phyloP scores from a whole-genome alignment of 2,888 invertebrate genomes.

The Gibbula magus region DNA sequence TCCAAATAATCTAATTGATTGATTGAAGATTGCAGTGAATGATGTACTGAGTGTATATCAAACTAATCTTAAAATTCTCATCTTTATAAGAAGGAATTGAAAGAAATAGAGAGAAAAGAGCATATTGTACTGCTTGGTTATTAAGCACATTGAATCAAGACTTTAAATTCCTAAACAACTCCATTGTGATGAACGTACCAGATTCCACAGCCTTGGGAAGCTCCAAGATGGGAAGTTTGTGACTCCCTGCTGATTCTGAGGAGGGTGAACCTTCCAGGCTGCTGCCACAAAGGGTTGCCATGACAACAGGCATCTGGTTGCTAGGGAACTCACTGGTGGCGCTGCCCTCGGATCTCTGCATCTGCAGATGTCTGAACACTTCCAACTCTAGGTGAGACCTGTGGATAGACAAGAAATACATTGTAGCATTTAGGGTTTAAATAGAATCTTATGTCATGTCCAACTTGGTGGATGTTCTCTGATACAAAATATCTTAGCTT shows the following conservation, averaged over 20 bases:
- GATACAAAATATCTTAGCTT: too few relatives aligned
- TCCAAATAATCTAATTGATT: too few relatives aligned
- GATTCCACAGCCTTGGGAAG: background rate
- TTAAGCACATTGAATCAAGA: too few relatives aligned
- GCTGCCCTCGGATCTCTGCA: slow-evolving; percentile 61
- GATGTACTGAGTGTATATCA: too few relatives aligned
- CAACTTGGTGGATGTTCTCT: background rate
- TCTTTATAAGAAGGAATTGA: too few relatives aligned
- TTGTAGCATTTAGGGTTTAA: background rate
- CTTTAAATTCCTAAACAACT: background rate
- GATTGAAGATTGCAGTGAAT: too few relatives aligned
- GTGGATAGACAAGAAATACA: background rate
- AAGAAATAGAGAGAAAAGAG: too few relatives aligned
- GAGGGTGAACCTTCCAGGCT: slow-evolving; percentile 30
- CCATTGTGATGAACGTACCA: background rate
- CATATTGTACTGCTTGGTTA: too few relatives aligned
- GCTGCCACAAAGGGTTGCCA: background rate
- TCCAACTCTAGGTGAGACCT: slow-evolving; percentile 72
- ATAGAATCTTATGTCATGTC: background rate
- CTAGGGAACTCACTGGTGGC: background rate
- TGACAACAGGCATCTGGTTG: background rate
- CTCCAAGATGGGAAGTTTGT: background rate
- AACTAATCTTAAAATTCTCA: too few relatives aligned
- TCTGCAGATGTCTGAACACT: slow-evolving; percentile 72
- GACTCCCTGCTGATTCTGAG: background rate